A percentile compares a stretch with the other conserved stretches of the same genome.
phyloP scores from a whole-genome alignment of 2,888 invertebrate genomes.

The Spodoptera picta region DNA sequence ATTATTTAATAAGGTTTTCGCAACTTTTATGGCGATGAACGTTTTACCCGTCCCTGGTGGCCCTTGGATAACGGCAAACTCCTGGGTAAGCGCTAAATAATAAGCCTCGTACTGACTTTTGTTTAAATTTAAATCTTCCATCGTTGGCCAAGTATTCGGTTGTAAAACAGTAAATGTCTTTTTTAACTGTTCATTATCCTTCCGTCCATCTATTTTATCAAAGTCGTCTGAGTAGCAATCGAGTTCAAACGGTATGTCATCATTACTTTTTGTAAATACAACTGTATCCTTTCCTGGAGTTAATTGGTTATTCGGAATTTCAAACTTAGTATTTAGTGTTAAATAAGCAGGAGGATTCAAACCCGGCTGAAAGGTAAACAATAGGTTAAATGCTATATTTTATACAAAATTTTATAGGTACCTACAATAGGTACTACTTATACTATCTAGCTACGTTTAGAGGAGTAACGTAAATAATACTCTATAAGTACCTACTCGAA shows the following conservation, averaged over 20 bases:
- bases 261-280: neutral
- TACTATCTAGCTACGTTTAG: too few species aligned
- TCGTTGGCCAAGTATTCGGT: constrained; percentile 83
- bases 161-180: constrained; percentile 63
- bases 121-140: constrained; percentile 87
- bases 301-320: constrained; percentile 20
- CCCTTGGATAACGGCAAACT: constrained; percentile 94
- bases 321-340: constrained; percentile 44
- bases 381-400: too few species aligned
- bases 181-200: neutral
- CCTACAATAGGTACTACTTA: too few species aligned
- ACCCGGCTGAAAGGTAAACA: constrained; percentile 61
- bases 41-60: constrained; percentile 97
- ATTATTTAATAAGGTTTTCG: constrained; percentile 90
- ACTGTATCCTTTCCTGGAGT: neutral
- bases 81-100: constrained; percentile 90
- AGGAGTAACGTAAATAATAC: neutral
- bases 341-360: constrained; percentile 67
- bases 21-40: constrained; percentile 92
- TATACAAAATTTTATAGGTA: neutral
- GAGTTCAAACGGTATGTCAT: neutral
- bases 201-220: neutral
- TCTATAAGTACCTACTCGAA: too few species aligned
- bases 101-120: constrained; percentile 91
- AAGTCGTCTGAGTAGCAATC: neutral